Evolutionary conservation across 2,888 invertebrate genomes (phyloP), one percentile per base, ranked within the genome.

Genomic region (Theretra japonica): DNA sequence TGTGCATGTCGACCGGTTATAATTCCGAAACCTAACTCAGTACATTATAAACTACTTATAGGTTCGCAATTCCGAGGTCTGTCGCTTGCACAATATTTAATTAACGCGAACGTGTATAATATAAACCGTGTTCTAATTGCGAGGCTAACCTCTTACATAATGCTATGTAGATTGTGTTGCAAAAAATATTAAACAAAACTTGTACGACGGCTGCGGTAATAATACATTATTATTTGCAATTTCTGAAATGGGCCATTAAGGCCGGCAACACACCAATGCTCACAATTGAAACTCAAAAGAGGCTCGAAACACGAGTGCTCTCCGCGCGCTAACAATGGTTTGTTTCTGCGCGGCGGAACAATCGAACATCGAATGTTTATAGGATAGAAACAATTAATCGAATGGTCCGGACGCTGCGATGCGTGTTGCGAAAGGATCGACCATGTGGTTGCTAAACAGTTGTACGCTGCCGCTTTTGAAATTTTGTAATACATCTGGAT

Each of bases 401-500:
- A 90, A 88, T 89, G 93, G 93, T 93, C 91, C 93, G 92, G 92
- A 93, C 93, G 93, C 93, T 93, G 93, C 88, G 89, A 88, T 88
- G 87, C 83, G 82, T 85, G 87, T 92, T 91, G 82, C 87, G 91
- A 92, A 91, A 92, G 88, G 90, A 89, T 88, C 88, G 88, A 81
- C 87, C 88, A 86, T 86, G 85, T 83, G 85, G 88, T 94, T 93
- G 88, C 91, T 88, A 91, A 93, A 94, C 91, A 89, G 86, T 91
- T 88, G 88, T 91, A 84, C 88, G 91, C 89, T 91, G 89, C 92
- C 89, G 90, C 93, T 93, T 93, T 92, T 88, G 86, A 84, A 84
- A 86, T 85, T 82, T 85, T 90, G 93, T 93, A 93, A 93, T 91
- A 92, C 92, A 93, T 94, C 93, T 94, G 93, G 92, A 94, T 91